Conservation (phyloP, 2,113 vertebrate species). For the Tringa solitaria region DNA sequence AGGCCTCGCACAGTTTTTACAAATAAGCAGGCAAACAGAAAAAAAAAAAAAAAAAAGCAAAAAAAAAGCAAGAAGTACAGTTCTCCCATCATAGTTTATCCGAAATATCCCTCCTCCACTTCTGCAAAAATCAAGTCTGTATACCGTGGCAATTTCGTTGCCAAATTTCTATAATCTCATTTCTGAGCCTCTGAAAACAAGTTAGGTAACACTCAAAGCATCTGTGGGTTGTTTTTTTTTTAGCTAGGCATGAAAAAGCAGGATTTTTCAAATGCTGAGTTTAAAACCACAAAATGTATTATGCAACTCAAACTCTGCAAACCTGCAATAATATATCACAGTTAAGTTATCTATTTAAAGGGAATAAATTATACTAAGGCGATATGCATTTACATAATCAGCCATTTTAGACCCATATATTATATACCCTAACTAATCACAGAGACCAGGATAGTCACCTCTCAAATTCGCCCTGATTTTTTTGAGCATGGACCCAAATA, state of each 20-base stretch:
- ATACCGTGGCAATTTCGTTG: background rate
- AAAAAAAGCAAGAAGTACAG: background rate
- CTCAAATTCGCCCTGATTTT: background rate
- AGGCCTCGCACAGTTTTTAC: background rate
- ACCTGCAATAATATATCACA: background rate
- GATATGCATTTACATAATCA: background rate
- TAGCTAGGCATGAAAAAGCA: background rate
- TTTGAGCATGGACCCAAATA: background rate
- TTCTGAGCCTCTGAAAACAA: conserved; percentile 44
- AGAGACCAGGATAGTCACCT: background rate
- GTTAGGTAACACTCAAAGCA: conserved; percentile 20
- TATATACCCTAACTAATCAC: background rate
- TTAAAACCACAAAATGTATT: background rate
- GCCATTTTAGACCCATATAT: background rate
- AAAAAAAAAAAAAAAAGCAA: background rate
- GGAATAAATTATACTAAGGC: background rate
- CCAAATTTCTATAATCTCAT: conserved; percentile 3
- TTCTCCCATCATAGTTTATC: background rate
- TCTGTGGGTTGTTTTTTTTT: background rate
- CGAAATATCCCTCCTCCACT: background rate
- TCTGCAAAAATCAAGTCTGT: background rate
- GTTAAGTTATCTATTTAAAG: background rate
- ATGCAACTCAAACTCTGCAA: background rate
- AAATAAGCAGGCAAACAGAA: background rate
- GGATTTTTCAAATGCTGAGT: background rate